Evolutionary conservation across 2,888 invertebrate genomes (phyloP).

Genomic region (Embidobia sp.): DNA sequence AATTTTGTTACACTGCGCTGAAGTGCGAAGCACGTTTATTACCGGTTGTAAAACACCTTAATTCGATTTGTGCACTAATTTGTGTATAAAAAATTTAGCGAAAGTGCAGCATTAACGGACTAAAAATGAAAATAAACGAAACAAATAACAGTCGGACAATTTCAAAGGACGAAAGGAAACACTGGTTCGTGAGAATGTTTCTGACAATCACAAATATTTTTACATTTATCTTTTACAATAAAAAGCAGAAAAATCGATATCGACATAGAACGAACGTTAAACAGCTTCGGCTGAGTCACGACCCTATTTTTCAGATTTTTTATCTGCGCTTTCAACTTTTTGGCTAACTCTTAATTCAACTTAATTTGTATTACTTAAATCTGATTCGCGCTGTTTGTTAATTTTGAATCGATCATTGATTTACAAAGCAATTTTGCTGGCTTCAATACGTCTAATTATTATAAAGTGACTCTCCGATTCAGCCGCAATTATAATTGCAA

Average conservation of each 20-base stretch:
- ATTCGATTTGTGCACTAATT: too few species aligned
- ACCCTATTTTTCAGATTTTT: slow-evolving; percentile 40
- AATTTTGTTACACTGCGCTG: too few species aligned
- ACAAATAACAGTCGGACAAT: background rate
- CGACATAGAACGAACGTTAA: slow-evolving; percentile 25
- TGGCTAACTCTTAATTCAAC: slow-evolving; percentile 29
- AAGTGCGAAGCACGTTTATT: too few species aligned
- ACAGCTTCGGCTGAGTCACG: slow-evolving; percentile 22
- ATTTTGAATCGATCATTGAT: too few species aligned
- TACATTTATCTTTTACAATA: slow-evolving; percentile 1
- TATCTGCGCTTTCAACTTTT: slow-evolving; percentile 4
- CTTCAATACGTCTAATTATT: too few species aligned
- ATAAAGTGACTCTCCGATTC: too few species aligned
- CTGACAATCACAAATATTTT: slow-evolving; percentile 16
- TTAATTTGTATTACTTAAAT: slow-evolving; percentile 42
- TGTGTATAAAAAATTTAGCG: too few species aligned
- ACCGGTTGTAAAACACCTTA: too few species aligned
- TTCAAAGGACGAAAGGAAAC: background rate
- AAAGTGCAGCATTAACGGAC: too few species aligned
- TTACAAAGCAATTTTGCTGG: too few species aligned
- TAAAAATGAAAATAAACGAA: too few species aligned
- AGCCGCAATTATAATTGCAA: too few species aligned
- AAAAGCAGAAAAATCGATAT: slow-evolving; percentile 31
- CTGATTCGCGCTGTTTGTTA: slow-evolving; percentile 28
- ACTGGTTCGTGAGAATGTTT: slow-evolving; percentile 4